Base-by-base conservation (phyloP, 2,888 invertebrate species). In the Belgica antarctica region DNA sequence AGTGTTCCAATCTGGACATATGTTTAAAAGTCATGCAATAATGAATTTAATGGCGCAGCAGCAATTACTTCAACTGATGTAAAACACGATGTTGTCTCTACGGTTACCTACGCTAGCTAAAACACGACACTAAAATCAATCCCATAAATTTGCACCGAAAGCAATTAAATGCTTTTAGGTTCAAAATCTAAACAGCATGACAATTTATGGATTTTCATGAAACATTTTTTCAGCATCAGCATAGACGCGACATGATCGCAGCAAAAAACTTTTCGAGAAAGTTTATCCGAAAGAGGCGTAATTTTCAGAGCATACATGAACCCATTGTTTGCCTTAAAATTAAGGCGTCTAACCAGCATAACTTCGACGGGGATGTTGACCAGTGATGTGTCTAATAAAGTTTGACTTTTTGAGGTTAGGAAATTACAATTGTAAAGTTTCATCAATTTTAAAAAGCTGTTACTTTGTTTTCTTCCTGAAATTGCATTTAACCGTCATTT, bases 91-190 rank as follows among this genome's bases (percentile, higher is more conserved):
- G 5, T 2, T 10, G 41, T 41, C 41, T 41, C 41, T 52, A 52
- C 17, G 22, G 22, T 52, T 52, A 52, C 52, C 52, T 52, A 3
- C 12, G 52, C 52, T 12, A 52, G 52, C 15, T n/a, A 4, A 2
- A 52, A 59, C 59, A 27, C n/a, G 52, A 19, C 46, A 46, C 17
- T 41, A 65, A 65, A 65, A 65, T 47, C 27, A 17, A 65, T 65
- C 47, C 65, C 46, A 65, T 65, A 65, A 47, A 65, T 65, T 63
- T 65, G 19, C 27, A 12, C 41, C 17, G 24, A 65, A 17, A 8
- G 62, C 62, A 65, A 65, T 65, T 47, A 65, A 65, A 47, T 59
- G 52, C 52, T 52, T 46, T 52, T 22, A 22, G 22, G 22, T 52
- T 52, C 52, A 27, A 15, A 19, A 59, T 12, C 25, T 22, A 59